Conservation (phyloP, 2,888 invertebrate genomes). For the Hemicrepidius hirtus region DNA sequence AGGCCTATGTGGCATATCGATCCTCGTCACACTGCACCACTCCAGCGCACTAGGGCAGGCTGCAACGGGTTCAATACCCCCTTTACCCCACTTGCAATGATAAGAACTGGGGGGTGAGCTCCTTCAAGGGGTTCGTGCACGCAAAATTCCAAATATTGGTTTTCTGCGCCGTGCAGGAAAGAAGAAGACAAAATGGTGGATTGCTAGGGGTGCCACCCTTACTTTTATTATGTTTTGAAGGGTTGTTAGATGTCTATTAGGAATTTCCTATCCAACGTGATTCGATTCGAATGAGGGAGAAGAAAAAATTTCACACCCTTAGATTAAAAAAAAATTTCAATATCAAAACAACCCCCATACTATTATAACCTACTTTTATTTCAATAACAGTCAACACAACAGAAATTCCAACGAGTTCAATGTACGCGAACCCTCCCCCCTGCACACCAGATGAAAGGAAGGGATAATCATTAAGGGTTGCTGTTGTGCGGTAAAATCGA, state of each 20-base stretch:
- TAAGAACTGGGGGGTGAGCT: conserved; percentile 34
- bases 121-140: background rate
- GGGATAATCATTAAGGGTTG: conserved; percentile 19
- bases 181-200: conserved; percentile 6
- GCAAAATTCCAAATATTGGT: conserved; percentile 9
- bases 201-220: conserved; percentile 8
- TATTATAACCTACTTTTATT: conserved; percentile 16
- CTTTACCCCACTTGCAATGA: conserved; percentile 42
- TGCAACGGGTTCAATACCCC: conserved; percentile 53
- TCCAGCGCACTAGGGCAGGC: conserved; percentile 49
- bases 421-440: background rate
- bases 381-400: conserved; percentile 15
- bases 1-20: conserved; percentile 47
- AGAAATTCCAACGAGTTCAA: conserved; percentile 23
- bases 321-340: too few species aligned
- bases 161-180: background rate
- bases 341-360: conserved; percentile 17
- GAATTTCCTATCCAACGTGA: background rate
- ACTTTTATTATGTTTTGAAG: background rate
- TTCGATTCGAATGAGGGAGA: too few species aligned
- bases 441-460: background rate
- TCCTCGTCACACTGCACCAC: conserved; percentile 50
- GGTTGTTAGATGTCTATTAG: conserved; percentile 1
- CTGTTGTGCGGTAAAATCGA: conserved; percentile 13
- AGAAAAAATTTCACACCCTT: too few species aligned